phyloP scores from a whole-genome alignment of 1,140 invertebrate genomes.

The Helicoverpa zea region DNA sequence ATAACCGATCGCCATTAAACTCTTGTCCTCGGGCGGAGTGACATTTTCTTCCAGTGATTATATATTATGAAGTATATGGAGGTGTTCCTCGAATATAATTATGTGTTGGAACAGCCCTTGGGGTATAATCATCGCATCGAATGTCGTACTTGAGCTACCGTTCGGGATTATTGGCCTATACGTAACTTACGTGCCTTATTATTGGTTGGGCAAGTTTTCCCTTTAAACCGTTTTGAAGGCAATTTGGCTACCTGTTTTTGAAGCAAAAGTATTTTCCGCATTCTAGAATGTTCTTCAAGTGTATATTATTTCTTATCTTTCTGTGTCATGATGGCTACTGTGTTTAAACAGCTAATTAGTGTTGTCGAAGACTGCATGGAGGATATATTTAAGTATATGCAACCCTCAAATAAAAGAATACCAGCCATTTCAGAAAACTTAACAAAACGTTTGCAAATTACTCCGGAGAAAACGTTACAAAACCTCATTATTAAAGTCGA shows the following conservation, averaged over 20 bases:
- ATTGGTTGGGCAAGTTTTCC: background rate
- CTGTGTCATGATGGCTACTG: no score
- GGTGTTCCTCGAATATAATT: constrained; percentile 18
- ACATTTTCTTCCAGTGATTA: constrained; percentile 42
- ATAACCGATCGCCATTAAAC: constrained; percentile 9
- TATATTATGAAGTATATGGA: constrained; percentile 18
- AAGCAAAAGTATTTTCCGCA: background rate
- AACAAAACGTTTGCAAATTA: no score
- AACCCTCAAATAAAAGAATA: no score
- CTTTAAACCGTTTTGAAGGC: background rate
- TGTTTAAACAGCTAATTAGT: no score
- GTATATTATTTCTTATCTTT: no score
- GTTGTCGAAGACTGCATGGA: background rate
- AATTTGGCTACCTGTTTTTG: background rate
- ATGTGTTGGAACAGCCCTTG: background rate
- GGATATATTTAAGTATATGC: no score
- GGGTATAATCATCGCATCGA: constrained; percentile 23
- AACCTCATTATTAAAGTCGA: background rate
- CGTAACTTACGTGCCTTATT: no score
- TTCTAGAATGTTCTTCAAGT: no score
- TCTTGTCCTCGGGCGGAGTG: constrained; percentile 35
- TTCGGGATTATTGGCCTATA: background rate
- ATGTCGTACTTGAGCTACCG: constrained; percentile 13
- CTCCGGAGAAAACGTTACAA: background rate
- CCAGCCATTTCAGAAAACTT: no score